These are phyloP conservation scores for Macquaria australasica DNA, from an alignment of 2,113 vertebrate genomes.

Conservation along the genomic window DNA sequence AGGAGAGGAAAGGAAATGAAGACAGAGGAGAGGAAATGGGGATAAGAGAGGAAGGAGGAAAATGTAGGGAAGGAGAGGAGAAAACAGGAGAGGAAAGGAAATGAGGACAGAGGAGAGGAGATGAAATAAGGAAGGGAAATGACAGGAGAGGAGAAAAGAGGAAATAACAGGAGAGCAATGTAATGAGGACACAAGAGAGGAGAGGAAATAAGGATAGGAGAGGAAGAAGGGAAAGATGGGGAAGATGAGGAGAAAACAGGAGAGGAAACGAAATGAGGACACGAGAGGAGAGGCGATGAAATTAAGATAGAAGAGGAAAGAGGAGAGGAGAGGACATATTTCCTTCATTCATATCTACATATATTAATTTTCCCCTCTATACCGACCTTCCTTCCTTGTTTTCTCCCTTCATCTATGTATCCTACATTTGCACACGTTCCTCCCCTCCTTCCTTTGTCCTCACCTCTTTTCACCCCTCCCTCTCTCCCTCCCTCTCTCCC, in stretches of 20 bases:
- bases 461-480: constrained; percentile 14
- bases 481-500: neutral
- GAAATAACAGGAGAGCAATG: neutral
- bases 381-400: neutral
- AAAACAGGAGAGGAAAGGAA: neutral
- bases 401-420: neutral
- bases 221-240: neutral
- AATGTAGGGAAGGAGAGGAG: no score
- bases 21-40: neutral
- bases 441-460: constrained; percentile 29
- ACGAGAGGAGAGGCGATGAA: neutral
- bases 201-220: neutral
- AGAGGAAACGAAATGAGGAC: neutral
- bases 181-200: neutral
- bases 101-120: neutral
- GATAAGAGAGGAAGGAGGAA: neutral
- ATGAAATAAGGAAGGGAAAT: no score
- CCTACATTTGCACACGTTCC: constrained; percentile 12
- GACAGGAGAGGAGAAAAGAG: neutral
- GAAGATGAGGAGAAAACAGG: neutral
- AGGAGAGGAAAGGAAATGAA: neutral
- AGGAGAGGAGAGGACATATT: neutral
- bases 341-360: neutral
- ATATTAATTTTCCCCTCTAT: neutral
- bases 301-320: neutral